Evolutionary conservation across 2,888 invertebrate genomes (phyloP), one percentile per base, ranked within the genome.

Genomic region (Tetranychus piercei): DNA sequence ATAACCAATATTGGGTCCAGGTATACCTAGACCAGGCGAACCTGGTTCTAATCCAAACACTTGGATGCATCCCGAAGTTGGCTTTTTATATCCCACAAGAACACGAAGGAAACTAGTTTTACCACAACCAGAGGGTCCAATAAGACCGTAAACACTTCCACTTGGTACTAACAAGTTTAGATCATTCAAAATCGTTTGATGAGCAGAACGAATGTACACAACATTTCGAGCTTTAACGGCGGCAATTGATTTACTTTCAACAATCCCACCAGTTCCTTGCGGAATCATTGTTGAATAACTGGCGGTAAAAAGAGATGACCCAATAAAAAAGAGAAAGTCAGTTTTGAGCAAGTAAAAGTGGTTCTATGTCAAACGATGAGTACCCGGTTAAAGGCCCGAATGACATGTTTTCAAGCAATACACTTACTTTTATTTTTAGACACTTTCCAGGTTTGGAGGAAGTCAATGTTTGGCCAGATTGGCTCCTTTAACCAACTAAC

Each of bases 51-150:
- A 6, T 43, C 73, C 75, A 66, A 74, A 76, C 9, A 76, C 70
- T 44, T 69, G 11, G 9, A 76, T 45, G 6, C 22, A n/a, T 6
- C 76, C 76, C 18, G 44, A 43, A 44, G 71, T 4, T 1, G 76
- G 76, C 15, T 69, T 45, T 18, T 74, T 7, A 34, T 65, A 20
- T 4, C 76, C 76, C 18, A 76, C 23, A n/a, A 76, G n/a, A 22
- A 72, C 20, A 7, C 73, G 74, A 20, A 76, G 71, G n/a, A 76
- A 43, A 5, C 74, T 75, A 3, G 76, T 76, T 34, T 76, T 76
- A 8, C 76, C 76, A 55, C 76, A 76, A 44, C 76, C 76, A 44
- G 45, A 72, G 1, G 76, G 44, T 1, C 76, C 76, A 2, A 76
- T 44, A 6, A 76, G 64, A 23, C 73, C 76, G 70, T 73, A 76